Evolutionary conservation across 2,797 vertebrate species (phyloP).

Genomic region (Apogon talboti): DNA sequence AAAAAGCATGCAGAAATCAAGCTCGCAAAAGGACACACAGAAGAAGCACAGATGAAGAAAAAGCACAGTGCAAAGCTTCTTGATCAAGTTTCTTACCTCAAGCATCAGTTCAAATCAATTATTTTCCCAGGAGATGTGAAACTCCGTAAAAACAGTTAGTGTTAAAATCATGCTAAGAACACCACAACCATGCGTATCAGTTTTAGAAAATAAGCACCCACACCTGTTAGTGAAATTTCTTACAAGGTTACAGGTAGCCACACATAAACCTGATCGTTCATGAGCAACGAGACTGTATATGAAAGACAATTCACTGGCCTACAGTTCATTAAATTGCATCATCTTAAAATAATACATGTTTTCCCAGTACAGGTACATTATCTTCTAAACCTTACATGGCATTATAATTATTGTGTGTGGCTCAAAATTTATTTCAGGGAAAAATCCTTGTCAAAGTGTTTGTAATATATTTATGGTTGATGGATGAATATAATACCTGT

Average conservation of each 20-base stretch:
- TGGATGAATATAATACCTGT: constrained; percentile 85
- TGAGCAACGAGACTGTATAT: neutral
- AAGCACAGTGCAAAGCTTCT: constrained; percentile 87
- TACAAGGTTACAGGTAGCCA: constrained; percentile 29
- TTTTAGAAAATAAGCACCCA: constrained; percentile 68
- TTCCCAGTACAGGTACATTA: neutral
- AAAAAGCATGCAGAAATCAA: constrained; percentile 82
- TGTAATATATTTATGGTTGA: neutral
- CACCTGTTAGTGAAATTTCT: constrained; percentile 72
- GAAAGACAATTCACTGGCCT: constrained; percentile 4
- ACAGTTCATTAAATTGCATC: neutral
- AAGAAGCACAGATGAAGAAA: constrained; percentile 68
- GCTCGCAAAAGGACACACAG: constrained; percentile 63
- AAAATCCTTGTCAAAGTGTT: too few relatives aligned
- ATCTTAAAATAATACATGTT: neutral
- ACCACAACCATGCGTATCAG: constrained; percentile 85
- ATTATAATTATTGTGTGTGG: neutral
- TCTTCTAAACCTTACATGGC: neutral
- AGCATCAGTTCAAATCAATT: constrained; percentile 70
- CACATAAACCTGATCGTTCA: constrained; percentile 27
- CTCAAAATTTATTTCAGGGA: too few relatives aligned
- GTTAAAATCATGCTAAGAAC: constrained; percentile 85
- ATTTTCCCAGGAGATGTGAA: constrained; percentile 94
- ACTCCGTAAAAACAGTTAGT: constrained; percentile 89
- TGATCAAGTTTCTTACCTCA: constrained; percentile 68